Evolutionary conservation across 2,113 vertebrate genomes (phyloP).

Genomic region (Semicossyphus pulcher): DNA sequence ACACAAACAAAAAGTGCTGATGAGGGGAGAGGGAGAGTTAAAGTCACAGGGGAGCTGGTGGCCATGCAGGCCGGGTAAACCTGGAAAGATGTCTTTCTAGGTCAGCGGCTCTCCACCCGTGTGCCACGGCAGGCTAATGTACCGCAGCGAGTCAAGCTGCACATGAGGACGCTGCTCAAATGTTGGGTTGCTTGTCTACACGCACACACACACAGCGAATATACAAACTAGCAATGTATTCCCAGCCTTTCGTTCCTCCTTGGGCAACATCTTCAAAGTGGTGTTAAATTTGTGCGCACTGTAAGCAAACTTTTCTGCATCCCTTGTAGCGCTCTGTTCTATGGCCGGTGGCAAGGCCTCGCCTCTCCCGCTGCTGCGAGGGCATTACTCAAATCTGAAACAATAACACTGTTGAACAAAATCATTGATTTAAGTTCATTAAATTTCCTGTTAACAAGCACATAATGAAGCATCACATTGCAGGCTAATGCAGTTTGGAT

Average conservation of each 20-base stretch:
- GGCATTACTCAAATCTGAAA: slow-evolving; percentile 30
- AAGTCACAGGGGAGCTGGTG: slow-evolving; percentile 59
- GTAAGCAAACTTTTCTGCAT: slow-evolving; percentile 55
- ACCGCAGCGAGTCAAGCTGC: slow-evolving; percentile 1
- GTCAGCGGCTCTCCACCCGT: slow-evolving; percentile 50
- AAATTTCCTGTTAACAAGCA: slow-evolving; percentile 67
- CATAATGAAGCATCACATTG: slow-evolving; percentile 59
- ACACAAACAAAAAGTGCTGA: slow-evolving; percentile 78
- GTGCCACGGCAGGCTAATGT: slow-evolving; percentile 21
- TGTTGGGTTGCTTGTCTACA: neutral
- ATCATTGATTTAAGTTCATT: slow-evolving; percentile 64
- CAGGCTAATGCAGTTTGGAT: slow-evolving; percentile 48
- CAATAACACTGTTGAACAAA: slow-evolving; percentile 34
- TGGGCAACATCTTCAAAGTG: slow-evolving; percentile 68
- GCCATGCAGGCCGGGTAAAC: slow-evolving; percentile 52
- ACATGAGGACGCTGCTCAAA: slow-evolving; percentile 11
- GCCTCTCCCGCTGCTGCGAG: slow-evolving; percentile 16
- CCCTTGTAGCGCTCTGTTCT: slow-evolving; percentile 54
- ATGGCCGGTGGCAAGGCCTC: slow-evolving; percentile 50
- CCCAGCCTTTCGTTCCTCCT: slow-evolving; percentile 50
- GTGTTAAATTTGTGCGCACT: slow-evolving; percentile 54
- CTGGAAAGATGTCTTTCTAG: slow-evolving; percentile 63
- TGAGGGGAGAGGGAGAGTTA: slow-evolving; percentile 56
- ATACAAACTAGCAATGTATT: slow-evolving; percentile 31
- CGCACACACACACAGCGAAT: slow-evolving; percentile 6